Conservation (phyloP, 2,113 vertebrate genomes). For the Hyla sarda region DNA sequence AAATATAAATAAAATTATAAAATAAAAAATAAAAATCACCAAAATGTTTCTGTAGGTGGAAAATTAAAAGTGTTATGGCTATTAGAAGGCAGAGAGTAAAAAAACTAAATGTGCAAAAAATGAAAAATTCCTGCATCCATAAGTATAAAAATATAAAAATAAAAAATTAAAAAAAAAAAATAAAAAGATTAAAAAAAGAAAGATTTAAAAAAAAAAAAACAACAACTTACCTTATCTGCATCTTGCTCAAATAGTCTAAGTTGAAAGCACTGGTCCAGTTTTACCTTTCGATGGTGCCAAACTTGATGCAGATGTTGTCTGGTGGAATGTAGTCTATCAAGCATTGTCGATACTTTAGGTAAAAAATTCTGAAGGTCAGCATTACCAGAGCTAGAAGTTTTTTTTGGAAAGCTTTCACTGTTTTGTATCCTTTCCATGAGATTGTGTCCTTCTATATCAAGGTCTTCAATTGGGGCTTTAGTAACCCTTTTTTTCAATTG, state of each 20-base stretch:
- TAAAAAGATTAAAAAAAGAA: no score
- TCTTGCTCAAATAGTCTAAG: conserved; percentile 96
- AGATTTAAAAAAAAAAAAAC: no score
- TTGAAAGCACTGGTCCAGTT: conserved; percentile 98
- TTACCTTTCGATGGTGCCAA: conserved; percentile 96
- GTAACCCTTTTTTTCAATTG: conserved; percentile 93
- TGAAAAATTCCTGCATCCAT: no score
- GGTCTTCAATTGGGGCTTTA: conserved; percentile 92
- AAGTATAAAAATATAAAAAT: no score
- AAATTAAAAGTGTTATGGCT: no score
- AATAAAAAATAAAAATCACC: no score
- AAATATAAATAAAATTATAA: no score
- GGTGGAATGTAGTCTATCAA: conserved; percentile 93
- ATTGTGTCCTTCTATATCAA: conserved; percentile 92
- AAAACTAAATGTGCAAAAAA: no score
- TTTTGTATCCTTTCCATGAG: conserved; percentile 94
- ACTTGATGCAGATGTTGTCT: conserved; percentile 97
- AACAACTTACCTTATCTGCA: conserved; percentile 88
- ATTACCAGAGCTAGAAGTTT: conserved; percentile 87
- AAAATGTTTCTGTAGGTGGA: no score
- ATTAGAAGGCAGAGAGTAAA: no score
- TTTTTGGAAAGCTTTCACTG: conserved; percentile 90
- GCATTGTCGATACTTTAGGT: conserved; percentile 89
- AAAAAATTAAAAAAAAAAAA: no score
- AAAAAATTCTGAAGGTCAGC: conserved; percentile 90